Evolutionary conservation across 2,797 vertebrate species (phyloP).

Genomic region (Sebastes taczanowskii): DNA sequence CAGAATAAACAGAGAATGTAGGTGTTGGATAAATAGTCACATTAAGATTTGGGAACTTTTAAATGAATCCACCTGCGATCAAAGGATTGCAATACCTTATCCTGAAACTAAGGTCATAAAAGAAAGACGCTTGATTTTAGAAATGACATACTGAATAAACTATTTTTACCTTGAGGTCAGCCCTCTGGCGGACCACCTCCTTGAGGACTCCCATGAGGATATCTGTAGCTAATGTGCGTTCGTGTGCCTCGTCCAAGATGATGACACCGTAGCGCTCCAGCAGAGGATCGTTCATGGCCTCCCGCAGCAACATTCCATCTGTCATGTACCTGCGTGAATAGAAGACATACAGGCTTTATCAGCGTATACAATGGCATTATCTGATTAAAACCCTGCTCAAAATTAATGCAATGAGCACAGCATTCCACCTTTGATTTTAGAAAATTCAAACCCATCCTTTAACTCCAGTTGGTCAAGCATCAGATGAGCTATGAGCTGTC

Average conservation of each 20-base stretch:
- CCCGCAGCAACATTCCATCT: constrained; percentile 95
- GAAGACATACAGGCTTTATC: not conserved
- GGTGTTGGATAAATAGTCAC: not conserved
- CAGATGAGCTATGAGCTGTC: not conserved
- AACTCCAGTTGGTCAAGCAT: not conserved
- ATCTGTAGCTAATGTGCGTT: constrained; percentile 95
- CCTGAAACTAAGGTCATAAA: not conserved
- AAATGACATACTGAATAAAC: not conserved
- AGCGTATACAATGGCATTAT: not conserved
- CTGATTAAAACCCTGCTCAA: not conserved
- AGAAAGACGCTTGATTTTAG: not conserved
- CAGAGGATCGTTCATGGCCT: constrained; percentile 98
- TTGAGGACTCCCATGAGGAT: constrained; percentile 98
- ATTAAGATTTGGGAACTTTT: not conserved
- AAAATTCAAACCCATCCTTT: not conserved
- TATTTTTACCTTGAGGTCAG: constrained; percentile 90
- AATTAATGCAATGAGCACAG: not conserved
- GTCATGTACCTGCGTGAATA: constrained; percentile 90
- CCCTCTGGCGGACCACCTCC: constrained; percentile 93
- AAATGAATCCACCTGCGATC: not conserved
- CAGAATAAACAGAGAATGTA: not conserved
- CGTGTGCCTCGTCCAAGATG: constrained; percentile 96
- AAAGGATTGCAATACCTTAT: not conserved
- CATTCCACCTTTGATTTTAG: not conserved
- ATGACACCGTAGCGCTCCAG: constrained; percentile 95